A percentile compares a stretch with the other conserved stretches of the same genome.
Conservation (phyloP, 1,140 invertebrate species). For the Nomia melanderi region DNA sequence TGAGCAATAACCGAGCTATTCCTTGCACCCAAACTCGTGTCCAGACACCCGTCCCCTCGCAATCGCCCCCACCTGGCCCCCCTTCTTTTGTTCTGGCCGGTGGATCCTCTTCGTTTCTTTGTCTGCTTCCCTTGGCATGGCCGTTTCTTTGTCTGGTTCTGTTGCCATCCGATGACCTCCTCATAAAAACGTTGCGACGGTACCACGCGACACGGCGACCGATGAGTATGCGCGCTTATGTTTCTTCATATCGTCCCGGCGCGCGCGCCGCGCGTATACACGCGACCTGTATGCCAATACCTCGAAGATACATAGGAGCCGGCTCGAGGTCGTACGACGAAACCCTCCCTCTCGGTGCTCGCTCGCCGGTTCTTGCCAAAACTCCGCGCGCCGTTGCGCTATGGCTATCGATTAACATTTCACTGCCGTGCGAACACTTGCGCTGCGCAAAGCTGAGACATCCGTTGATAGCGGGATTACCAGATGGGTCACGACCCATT, state of each 20-base stretch:
- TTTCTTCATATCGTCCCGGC: slow-evolving; percentile 73
- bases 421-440: background rate
- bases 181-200: slow-evolving; percentile 71
- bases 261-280: slow-evolving; percentile 63
- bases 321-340: slow-evolving; percentile 47
- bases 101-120: slow-evolving; percentile 24
- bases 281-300: slow-evolving; percentile 78
- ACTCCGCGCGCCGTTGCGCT: slow-evolving; percentile 22
- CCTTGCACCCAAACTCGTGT: slow-evolving; percentile 57
- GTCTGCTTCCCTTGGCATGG: too few relatives aligned
- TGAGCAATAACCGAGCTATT: slow-evolving; percentile 57
- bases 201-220: slow-evolving; percentile 46
- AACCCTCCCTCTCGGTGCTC: background rate
- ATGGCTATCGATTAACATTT: slow-evolving; percentile 47
- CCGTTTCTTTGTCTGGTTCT: background rate
- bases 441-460: too few relatives aligned
- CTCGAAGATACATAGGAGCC: slow-evolving; percentile 51
- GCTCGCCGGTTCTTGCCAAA: slow-evolving; percentile 3
- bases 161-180: slow-evolving; percentile 68
- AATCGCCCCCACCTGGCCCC: slow-evolving; percentile 63
- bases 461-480: too few relatives aligned
- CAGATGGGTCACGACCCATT: too few relatives aligned
- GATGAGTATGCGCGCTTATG: slow-evolving; percentile 60
- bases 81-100: slow-evolving; percentile 20
- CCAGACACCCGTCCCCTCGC: slow-evolving; percentile 39